Evolutionary conservation across 2,888 invertebrate species (phyloP).

Genomic region (Agonopterix subpropinquella): DNA sequence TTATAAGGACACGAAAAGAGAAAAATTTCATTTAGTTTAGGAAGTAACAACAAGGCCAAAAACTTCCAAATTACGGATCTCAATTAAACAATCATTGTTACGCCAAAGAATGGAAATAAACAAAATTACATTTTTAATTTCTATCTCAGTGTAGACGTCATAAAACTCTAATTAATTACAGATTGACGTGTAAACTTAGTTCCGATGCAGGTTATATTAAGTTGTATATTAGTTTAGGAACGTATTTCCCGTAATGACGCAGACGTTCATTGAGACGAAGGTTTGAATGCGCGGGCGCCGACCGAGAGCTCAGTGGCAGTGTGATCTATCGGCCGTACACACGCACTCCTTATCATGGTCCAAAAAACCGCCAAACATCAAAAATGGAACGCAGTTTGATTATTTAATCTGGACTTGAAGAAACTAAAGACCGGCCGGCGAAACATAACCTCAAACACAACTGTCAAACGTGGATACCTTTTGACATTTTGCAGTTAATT

Average conservation of each 20-base stretch:
- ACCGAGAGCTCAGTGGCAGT: constrained; percentile 61
- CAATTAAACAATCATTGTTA: neutral
- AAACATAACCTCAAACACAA: constrained; percentile 36
- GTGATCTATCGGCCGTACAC: constrained; percentile 69
- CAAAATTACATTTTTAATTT: constrained; percentile 27
- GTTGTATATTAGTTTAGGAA: constrained; percentile 48
- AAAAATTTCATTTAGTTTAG: too few species aligned
- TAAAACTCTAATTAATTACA: constrained; percentile 39
- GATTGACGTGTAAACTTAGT: constrained; percentile 47
- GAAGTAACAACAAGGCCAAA: neutral
- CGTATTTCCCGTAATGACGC: constrained; percentile 73
- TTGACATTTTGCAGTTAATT: constrained; percentile 38
- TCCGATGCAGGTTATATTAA: constrained; percentile 49
- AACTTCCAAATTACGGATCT: neutral
- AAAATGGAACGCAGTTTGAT: neutral
- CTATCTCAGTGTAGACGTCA: constrained; percentile 32
- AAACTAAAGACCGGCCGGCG: constrained; percentile 36
- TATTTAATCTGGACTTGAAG: neutral
- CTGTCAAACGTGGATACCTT: constrained; percentile 41
- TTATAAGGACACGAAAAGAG: too few species aligned
- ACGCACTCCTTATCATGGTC: constrained; percentile 53
- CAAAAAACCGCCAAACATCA: constrained; percentile 16
- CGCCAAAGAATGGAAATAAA: constrained; percentile 10
- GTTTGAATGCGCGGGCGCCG: constrained; percentile 35
- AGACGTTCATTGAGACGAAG: constrained; percentile 57